Evolutionary conservation across 1,140 invertebrate species (phyloP), one percentile per base, ranked within the genome.

Genomic region (Trypoxylus dichotomus): DNA sequence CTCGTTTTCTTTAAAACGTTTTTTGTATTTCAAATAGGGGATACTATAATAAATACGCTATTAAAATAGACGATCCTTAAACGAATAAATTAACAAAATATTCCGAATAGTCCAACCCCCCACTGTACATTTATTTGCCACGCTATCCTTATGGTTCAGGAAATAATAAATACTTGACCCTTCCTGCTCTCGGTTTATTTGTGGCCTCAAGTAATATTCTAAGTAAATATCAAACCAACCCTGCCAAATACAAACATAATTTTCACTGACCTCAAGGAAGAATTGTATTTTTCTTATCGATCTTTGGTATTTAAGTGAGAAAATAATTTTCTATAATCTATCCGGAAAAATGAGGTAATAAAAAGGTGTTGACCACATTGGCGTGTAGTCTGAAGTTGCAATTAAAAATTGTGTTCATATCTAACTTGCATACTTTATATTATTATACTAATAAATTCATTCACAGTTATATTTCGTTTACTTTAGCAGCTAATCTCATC

Each of bases 151-250:
- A 71, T 71, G 68, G 24, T 71, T 74, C 74, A 75, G 74, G 74
- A 75, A 75, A 54, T 76, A 76, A 76, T 63, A 76, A 76, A 68
- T 60, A 24, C 58, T 76, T 76, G 73, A 78, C 60, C 72, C 71
- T 58, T 78, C 68, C 73, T 78, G 24, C 27, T 32, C 25, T 58
- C 21, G 76, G 76, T 68, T 21, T 63, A 77, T 63, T 11, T 76
- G 75, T 27, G 71, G 71, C 37, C 27, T 32, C 27, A 27, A 32
- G 37, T 73, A 73, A 63, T 63, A 63, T 63, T 63, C 60, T 63
- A 63, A 63, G 60, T 19, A 63, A 63, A 63, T 27, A 63, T 11
- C 21, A 63, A 63, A 24, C 0, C 43, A 47, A 0, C 43, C 43
- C 43, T 13, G 43, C 60, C 19, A 11, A 13, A 24, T 19, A 63